A percentile compares a stretch with the other conserved stretches of the same genome.
Conservation (phyloP, 2,113 vertebrate species). For the Anoplopoma fimbria region DNA sequence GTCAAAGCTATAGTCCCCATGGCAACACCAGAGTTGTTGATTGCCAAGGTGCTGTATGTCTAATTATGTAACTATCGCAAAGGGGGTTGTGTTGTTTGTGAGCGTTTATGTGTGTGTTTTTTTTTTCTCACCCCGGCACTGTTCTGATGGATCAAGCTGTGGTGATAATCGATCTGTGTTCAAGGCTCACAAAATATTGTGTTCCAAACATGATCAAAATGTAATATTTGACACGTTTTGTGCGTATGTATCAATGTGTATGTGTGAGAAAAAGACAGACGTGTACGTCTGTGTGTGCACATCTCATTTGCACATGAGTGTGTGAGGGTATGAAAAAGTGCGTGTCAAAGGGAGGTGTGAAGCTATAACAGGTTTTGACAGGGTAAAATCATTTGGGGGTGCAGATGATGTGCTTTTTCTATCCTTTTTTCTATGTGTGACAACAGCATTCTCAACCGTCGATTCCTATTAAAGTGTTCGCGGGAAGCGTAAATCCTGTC, state of each 20-base stretch:
- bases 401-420: constrained; percentile 69
- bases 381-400: constrained; percentile 66
- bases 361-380: constrained; percentile 67
- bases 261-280: not conserved
- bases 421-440: constrained; percentile 65
- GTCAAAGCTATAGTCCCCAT: constrained; percentile 75
- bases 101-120: constrained; percentile 13
- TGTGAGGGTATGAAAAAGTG: constrained; percentile 21
- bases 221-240: constrained; percentile 13
- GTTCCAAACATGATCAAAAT: constrained; percentile 24
- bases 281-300: constrained; percentile 1
- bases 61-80: constrained; percentile 74
- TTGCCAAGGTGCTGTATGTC: constrained; percentile 74
- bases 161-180: constrained; percentile 44
- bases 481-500: constrained; percentile 52
- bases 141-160: constrained; percentile 51
- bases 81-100: constrained; percentile 35
- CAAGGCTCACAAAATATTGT: constrained; percentile 13
- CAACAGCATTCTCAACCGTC: constrained; percentile 62
- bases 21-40: constrained; percentile 78
- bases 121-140: constrained; percentile 44
- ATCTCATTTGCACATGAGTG: constrained; percentile 37
- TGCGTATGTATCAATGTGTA: not conserved
- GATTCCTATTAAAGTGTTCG: constrained; percentile 63
- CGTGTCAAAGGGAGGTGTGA: constrained; percentile 51